Evolutionary conservation across 1,140 invertebrate species (phyloP).

Genomic region (Ptiloglossa arizonensis): DNA sequence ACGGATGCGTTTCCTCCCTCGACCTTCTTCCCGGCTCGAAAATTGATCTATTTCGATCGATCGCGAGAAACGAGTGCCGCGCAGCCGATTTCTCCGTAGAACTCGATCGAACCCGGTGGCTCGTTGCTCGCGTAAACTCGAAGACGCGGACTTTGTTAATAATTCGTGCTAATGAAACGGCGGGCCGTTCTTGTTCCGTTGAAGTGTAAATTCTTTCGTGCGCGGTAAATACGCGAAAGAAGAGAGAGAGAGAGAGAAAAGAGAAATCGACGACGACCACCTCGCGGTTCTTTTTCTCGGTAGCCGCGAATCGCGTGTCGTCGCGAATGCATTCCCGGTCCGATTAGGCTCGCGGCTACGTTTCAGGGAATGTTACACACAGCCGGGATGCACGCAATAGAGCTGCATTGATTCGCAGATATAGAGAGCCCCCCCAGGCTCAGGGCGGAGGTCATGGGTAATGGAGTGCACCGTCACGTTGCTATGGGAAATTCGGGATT

Average conservation of each 20-base stretch:
- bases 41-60: constrained; percentile 32
- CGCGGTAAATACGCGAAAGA: too few relatives aligned
- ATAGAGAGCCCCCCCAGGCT: constrained; percentile 59
- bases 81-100: background rate
- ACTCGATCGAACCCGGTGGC: background rate
- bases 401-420: constrained; percentile 72
- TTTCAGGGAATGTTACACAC: constrained; percentile 41
- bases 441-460: constrained; percentile 70
- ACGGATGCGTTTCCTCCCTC: background rate
- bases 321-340: constrained; percentile 47
- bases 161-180: background rate
- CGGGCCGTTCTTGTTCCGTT: background rate
- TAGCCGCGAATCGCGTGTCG: constrained; percentile 16
- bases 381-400: constrained; percentile 67
- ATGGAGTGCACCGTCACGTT: constrained; percentile 69
- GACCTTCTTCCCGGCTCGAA: background rate
- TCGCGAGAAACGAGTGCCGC: background rate
- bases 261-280: constrained; percentile 6
- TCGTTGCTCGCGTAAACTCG: background rate
- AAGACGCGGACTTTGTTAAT: background rate
- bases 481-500: constrained; percentile 68
- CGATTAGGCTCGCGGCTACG: constrained; percentile 57
- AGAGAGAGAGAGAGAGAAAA: too few relatives aligned
- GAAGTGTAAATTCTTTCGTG: background rate
- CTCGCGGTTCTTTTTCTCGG: constrained; percentile 31